phyloP scores from a whole-genome alignment of 2,888 invertebrate species.

The Phania funesta region DNA sequence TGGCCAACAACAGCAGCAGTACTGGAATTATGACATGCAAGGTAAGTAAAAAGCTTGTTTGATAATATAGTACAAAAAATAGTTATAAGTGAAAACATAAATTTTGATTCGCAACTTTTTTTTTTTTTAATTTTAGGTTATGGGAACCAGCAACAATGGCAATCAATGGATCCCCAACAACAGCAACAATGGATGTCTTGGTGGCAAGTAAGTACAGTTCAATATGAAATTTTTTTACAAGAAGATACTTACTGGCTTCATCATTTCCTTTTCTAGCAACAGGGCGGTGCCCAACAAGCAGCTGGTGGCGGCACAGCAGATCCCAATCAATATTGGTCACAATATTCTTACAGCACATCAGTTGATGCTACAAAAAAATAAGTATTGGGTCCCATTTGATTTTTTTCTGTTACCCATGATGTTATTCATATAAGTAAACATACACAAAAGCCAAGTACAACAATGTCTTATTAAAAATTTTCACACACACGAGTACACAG shows the following conservation, averaged over 20 bases:
- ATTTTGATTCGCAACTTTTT: background rate
- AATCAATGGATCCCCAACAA: constrained; percentile 77
- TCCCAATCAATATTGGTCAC: constrained; percentile 79
- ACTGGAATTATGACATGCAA: constrained; percentile 78
- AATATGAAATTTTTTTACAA: background rate
- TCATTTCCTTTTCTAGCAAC: constrained; percentile 55
- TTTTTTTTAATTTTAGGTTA: constrained; percentile 70
- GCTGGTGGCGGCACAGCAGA: constrained; percentile 72
- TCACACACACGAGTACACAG: background rate
- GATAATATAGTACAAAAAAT: too few relatives aligned
- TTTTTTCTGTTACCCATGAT: constrained; percentile 22
- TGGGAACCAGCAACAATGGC: constrained; percentile 77
- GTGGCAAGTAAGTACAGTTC: constrained; percentile 76
- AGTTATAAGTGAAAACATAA: background rate
- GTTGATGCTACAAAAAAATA: constrained; percentile 70
- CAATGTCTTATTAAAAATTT: constrained; percentile 39
- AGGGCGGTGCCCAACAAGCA: constrained; percentile 66
- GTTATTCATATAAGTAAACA: constrained; percentile 10
- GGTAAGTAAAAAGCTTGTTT: constrained; percentile 73
- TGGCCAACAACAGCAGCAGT: constrained; percentile 74
- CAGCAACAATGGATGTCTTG: constrained; percentile 80
- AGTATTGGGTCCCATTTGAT: constrained; percentile 1
- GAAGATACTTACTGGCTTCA: background rate
- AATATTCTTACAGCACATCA: constrained; percentile 78
- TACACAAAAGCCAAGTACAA: constrained; percentile 49